These are phyloP conservation scores for Tinea semifulvella DNA, from an alignment of 2,888 invertebrate genomes.

Conservation along the genomic window DNA sequence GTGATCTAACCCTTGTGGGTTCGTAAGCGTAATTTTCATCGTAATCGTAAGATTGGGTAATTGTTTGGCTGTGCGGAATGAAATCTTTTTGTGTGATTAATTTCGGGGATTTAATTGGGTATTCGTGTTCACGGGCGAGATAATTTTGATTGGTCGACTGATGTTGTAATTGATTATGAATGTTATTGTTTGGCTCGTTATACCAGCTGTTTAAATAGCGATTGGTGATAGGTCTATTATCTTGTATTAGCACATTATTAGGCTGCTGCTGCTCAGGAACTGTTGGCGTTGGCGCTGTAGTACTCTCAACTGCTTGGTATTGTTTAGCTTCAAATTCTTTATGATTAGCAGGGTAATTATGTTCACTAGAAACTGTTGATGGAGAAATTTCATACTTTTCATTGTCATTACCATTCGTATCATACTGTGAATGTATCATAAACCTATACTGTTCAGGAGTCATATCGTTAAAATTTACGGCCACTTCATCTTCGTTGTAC, in stretches of 20 bases:
- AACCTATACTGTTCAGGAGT: constrained; percentile 48
- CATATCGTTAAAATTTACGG: constrained; percentile 56
- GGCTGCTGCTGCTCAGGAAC: constrained; percentile 11
- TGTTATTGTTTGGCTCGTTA: background rate
- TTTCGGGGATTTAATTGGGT: constrained; percentile 23
- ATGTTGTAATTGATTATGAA: background rate
- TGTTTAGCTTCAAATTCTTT: background rate
- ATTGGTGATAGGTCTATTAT: background rate
- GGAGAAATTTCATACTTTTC: background rate
- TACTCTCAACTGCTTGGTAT: background rate
- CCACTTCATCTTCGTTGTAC: constrained; percentile 41
- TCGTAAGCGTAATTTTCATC: constrained; percentile 35
- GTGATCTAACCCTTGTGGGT: constrained; percentile 24
- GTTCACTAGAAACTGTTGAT: background rate
- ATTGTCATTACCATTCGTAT: constrained; percentile 24
- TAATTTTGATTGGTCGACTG: constrained; percentile 4
- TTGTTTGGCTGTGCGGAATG: constrained; percentile 34
- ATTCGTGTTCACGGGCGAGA: constrained; percentile 4
- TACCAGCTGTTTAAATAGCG: background rate
- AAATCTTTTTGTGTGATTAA: constrained; percentile 36
- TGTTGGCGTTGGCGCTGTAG: constrained; percentile 16
- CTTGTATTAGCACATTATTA: constrained; percentile 6
- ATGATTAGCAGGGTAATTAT: background rate
- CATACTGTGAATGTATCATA: constrained; percentile 41
- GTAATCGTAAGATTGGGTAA: constrained; percentile 41